A percentile compares a stretch with the other conserved stretches of the same genome.
phyloP scores from a whole-genome alignment of 2,113 vertebrate genomes.

The Pardalotus punctatus region DNA sequence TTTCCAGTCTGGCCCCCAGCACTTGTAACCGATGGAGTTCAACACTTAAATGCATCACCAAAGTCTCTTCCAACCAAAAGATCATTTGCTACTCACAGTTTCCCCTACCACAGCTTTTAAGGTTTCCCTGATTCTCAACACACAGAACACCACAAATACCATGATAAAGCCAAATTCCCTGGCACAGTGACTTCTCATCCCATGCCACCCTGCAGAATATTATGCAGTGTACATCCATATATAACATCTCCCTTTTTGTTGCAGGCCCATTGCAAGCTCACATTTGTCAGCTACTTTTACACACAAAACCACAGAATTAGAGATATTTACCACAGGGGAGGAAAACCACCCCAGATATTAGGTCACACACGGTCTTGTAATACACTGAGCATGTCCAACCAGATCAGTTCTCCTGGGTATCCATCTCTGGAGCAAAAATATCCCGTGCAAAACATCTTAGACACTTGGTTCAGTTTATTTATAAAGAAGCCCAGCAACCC shows the following conservation, averaged over 20 bases:
- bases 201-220: not conserved
- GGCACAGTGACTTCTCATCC: not conserved
- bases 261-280: not conserved
- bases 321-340: not conserved
- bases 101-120: not conserved
- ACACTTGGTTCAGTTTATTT: not conserved
- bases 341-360: not conserved
- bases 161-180: not conserved
- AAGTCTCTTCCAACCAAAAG: not conserved
- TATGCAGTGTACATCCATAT: not conserved
- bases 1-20: not conserved
- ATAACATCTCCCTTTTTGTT: not conserved
- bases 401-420: not conserved
- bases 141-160: conserved; percentile 2
- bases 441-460: not conserved
- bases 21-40: not conserved
- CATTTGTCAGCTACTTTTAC: not conserved
- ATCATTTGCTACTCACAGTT: not conserved
- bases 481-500: not conserved
- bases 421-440: not conserved
- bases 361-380: not conserved
- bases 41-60: not conserved
- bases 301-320: not conserved
- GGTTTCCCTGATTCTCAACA: not conserved
- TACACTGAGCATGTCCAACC: not conserved